phyloP scores from a whole-genome alignment of 2,113 vertebrate genomes.

The Pollimyrus isidori region DNA sequence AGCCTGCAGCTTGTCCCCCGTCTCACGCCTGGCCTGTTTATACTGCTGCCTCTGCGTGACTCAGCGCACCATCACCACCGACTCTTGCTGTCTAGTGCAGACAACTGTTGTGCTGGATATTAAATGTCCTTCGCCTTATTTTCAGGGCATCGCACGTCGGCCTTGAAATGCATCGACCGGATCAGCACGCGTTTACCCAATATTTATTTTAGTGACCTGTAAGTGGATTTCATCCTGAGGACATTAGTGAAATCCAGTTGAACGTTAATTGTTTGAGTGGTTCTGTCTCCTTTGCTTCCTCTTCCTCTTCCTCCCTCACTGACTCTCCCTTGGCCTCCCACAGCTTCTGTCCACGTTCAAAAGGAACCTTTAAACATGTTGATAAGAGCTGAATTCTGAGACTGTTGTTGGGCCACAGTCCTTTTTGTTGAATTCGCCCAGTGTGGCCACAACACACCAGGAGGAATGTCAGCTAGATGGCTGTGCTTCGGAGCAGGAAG shows the following conservation, averaged over 20 bases:
- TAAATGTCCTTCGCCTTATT: conserved; percentile 14
- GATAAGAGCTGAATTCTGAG: neutral
- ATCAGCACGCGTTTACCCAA: conserved; percentile 3
- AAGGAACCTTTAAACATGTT: neutral
- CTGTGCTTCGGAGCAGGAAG: neutral
- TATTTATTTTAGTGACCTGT: conserved; percentile 10
- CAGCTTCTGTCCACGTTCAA: neutral
- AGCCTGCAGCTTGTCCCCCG: neutral
- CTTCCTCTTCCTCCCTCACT: neutral
- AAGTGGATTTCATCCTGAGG: neutral
- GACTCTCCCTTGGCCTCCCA: neutral
- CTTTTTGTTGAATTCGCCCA: neutral
- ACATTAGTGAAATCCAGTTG: conserved; percentile 10
- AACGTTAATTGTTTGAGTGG: conserved; percentile 17
- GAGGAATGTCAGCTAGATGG: neutral
- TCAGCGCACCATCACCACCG: neutral
- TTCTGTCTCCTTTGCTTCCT: neutral
- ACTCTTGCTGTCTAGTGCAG: neutral
- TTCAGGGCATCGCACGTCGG: neutral
- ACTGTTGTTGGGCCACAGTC: neutral
- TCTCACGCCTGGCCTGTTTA: neutral
- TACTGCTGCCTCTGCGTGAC: neutral
- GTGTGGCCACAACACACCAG: neutral
- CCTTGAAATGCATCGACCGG: neutral
- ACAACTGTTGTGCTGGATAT: neutral